Evolutionary conservation across 2,797 vertebrate genomes (phyloP).

Genomic region (Amblyopsis hoosieri): DNA sequence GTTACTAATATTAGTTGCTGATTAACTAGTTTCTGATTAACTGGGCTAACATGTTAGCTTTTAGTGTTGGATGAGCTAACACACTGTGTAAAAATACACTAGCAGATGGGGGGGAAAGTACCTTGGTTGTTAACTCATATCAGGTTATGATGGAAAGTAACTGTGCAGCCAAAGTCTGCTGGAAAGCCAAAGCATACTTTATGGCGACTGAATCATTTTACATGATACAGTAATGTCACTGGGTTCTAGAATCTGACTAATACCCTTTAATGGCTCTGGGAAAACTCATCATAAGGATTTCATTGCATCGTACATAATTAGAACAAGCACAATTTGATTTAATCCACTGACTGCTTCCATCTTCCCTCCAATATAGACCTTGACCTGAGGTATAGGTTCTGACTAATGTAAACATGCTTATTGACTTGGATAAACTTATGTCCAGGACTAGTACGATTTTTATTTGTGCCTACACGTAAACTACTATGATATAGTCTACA

Average conservation of each 20-base stretch:
- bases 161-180: constrained; percentile 47
- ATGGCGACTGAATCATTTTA: constrained; percentile 6
- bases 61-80: constrained; percentile 14
- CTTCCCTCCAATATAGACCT: not conserved
- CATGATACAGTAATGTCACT: constrained; percentile 54
- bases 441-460: no score
- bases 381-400: not conserved
- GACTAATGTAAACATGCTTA: not conserved
- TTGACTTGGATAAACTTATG: no score
- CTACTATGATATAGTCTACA: no score
- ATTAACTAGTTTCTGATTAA: constrained; percentile 32
- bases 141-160: constrained; percentile 71
- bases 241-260: not conserved
- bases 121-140: constrained; percentile 70
- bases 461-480: no score
- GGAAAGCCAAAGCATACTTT: constrained; percentile 54
- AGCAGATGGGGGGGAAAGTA: constrained; percentile 77
- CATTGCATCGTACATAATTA: not conserved
- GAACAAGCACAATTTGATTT: not conserved
- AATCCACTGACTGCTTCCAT: not conserved
- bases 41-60: constrained; percentile 29
- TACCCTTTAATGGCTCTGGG: not conserved
- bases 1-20: constrained; percentile 27
- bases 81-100: constrained; percentile 72
- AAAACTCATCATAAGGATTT: not conserved